These are phyloP conservation scores for Ciconia stormi DNA, from an alignment of 2,113 vertebrate species.

Conservation along the genomic window DNA sequence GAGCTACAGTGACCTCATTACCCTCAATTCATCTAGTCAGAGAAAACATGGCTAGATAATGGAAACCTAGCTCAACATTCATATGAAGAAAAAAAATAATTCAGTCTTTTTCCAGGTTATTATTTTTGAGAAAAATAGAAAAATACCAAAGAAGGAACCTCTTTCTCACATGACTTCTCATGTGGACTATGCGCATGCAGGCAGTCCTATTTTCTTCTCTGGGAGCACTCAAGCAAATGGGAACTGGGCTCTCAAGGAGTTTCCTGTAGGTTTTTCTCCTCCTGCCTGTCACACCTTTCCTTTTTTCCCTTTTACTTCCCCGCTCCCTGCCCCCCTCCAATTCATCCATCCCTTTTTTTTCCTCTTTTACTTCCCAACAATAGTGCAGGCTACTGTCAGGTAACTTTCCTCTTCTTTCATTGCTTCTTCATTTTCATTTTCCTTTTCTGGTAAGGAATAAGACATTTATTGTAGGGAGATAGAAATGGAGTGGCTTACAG, in stretches of 20 bases:
- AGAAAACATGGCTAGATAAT: not conserved
- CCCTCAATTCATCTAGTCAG: not conserved
- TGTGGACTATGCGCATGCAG: not conserved
- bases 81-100: not conserved
- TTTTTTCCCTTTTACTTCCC: not conserved
- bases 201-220: not conserved
- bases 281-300: not conserved
- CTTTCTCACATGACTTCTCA: not conserved
- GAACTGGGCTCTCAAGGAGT: not conserved
- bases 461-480: not conserved
- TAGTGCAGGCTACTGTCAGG: not conserved
- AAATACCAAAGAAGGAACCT: not conserved
- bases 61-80: not conserved
- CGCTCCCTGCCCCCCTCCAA: accelerated
- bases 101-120: not conserved
- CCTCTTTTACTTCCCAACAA: not conserved
- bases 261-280: not conserved
- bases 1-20: not conserved
- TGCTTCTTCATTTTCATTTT: not conserved
- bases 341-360: not conserved
- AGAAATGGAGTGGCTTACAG: not conserved
- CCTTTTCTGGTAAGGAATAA: not conserved
- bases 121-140: not conserved
- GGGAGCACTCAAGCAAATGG: not conserved
- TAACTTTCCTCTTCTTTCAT: not conserved